Percentiles rank a stretch among this genome's conserved stretches.
These are phyloP conservation scores for Augiades crinisus DNA, from an alignment of 2,888 invertebrate species.

Conservation along the genomic window DNA sequence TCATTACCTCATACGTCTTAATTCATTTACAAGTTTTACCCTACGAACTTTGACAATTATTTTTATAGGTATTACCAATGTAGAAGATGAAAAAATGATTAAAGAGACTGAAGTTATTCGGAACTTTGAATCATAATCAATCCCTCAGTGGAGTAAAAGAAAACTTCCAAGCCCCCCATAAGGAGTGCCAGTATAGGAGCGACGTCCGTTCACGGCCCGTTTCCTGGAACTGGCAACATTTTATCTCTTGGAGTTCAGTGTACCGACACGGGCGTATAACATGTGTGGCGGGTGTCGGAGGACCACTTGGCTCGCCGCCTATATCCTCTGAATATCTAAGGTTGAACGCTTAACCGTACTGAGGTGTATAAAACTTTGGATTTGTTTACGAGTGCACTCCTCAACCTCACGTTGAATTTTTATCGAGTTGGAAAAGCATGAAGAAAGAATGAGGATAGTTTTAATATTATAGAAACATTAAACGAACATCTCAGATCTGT, in stretches of 20 bases:
- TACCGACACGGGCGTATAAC: conserved; percentile 54
- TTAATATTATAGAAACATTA: too few relatives aligned
- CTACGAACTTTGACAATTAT: background rate
- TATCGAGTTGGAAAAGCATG: too few relatives aligned
- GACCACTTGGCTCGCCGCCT: conserved; percentile 31
- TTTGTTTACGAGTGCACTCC: too few relatives aligned
- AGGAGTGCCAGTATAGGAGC: conserved; percentile 42
- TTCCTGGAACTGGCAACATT: conserved; percentile 64
- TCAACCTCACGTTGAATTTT: too few relatives aligned
- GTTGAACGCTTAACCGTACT: background rate
- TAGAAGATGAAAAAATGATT: too few relatives aligned
- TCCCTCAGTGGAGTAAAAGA: background rate
- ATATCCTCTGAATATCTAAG: background rate
- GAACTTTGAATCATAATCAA: conserved; percentile 5
- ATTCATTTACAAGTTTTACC: too few relatives aligned
- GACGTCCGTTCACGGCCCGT: conserved; percentile 51
- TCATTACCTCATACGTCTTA: too few relatives aligned
- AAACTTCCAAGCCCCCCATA: conserved; percentile 33
- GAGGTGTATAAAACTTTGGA: too few relatives aligned
- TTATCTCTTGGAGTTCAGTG: conserved; percentile 64
- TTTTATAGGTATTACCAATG: too few relatives aligned
- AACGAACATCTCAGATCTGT: too few relatives aligned
- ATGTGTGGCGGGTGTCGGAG: conserved; percentile 38
- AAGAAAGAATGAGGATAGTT: too few relatives aligned
- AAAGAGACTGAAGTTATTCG: background rate